Conservation (phyloP, 1,140 invertebrate species). For the Musca domestica region DNA sequence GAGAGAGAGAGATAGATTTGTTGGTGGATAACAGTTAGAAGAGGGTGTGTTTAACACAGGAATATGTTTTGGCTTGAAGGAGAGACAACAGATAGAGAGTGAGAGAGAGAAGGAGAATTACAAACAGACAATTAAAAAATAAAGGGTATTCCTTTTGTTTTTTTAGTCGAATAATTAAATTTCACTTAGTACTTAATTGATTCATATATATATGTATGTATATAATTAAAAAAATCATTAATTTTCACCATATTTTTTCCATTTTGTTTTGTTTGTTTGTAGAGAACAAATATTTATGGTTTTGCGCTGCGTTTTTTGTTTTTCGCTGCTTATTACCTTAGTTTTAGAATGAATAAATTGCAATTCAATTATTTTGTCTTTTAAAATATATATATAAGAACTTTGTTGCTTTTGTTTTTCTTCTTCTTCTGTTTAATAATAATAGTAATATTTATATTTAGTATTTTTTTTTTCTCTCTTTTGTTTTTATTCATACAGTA, state of each 20-base stretch:
- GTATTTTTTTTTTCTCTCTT: not conserved
- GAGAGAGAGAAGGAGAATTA: no score
- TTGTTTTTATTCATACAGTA: not conserved
- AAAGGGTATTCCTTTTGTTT: no score
- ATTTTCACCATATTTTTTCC: not conserved
- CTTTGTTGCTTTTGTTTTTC: not conserved
- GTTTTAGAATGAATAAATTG: constrained; percentile 3
- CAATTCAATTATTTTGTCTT: constrained; percentile 5
- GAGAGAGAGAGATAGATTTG: no score
- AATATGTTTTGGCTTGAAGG: no score
- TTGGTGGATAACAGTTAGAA: no score
- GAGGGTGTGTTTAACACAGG: no score
- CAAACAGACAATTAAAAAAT: no score
- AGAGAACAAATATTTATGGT: constrained; percentile 13
- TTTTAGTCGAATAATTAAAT: no score
- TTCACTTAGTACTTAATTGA: no score
- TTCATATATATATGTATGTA: no score
- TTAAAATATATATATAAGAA: constrained; percentile 11
- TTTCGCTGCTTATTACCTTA: constrained; percentile 5
- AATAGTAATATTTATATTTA: constrained; percentile 6
- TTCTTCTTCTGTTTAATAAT: not conserved
- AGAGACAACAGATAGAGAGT: no score
- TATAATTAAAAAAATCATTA: no score
- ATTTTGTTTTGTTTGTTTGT: constrained; percentile 18
- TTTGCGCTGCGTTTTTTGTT: not conserved